Percentiles rank a stretch among this genome's conserved stretches.
Evolutionary conservation across 2,888 invertebrate species (phyloP).

Genomic region (Hetaerina titia): DNA sequence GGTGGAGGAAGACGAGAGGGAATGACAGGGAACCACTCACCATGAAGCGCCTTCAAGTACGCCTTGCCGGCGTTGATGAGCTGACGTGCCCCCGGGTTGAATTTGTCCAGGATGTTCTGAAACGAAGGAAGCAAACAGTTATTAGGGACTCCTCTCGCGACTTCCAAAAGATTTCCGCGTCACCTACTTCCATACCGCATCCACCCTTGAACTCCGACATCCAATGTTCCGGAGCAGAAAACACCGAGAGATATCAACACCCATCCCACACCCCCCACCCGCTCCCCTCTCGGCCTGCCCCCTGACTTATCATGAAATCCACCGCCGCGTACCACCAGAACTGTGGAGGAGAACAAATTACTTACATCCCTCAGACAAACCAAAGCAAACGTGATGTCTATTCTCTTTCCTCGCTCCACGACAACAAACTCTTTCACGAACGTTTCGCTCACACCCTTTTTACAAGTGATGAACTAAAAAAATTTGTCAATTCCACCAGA

Average conservation of each 20-base stretch:
- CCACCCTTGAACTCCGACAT: neutral
- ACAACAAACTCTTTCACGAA: neutral
- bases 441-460: neutral
- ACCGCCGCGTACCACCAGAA: neutral
- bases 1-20: neutral
- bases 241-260: neutral
- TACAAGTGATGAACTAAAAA: no score
- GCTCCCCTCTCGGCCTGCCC: neutral
- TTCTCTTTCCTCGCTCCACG: neutral
- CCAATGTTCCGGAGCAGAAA: neutral
- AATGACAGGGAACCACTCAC: slow-evolving; percentile 81
- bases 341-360: neutral
- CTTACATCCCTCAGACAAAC: neutral
- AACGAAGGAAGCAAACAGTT: slow-evolving; percentile 78
- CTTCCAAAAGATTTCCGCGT: slow-evolving; percentile 50
- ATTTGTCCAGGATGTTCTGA: slow-evolving; percentile 97
- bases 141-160: slow-evolving; percentile 13
- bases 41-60: slow-evolving; percentile 95
- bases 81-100: slow-evolving; percentile 96
- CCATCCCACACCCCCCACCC: neutral
- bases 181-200: neutral
- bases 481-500: neutral
- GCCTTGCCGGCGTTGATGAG: slow-evolving; percentile 96
- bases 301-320: neutral
- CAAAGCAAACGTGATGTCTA: neutral